Evolutionary conservation across 2,888 invertebrate genomes (phyloP).

Genomic region (Plagiodera versicolora): DNA sequence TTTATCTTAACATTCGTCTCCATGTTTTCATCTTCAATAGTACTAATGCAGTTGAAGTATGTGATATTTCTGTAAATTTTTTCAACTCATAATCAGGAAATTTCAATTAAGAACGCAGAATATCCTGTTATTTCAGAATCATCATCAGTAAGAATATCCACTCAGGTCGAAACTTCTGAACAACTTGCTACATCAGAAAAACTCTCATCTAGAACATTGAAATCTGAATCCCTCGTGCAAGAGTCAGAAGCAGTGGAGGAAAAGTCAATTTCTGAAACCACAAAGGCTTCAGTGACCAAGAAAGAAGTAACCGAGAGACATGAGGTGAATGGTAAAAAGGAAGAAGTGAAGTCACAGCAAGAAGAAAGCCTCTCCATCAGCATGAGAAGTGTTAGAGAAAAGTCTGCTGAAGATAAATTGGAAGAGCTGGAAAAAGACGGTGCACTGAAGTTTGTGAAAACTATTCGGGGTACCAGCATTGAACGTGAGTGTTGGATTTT

Average conservation of each 20-base stretch:
- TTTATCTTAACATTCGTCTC: too few relatives aligned
- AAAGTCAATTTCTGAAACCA: conserved; percentile 3
- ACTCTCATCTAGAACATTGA: conserved; percentile 24
- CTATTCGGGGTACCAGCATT: conserved; percentile 74
- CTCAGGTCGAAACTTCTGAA: conserved; percentile 30
- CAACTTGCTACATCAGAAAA: conserved; percentile 25
- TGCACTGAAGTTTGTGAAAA: conserved; percentile 72
- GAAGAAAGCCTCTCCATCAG: conserved; percentile 27
- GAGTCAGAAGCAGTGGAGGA: conserved; percentile 17
- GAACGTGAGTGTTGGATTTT: conserved; percentile 73
- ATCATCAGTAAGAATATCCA: conserved; percentile 34
- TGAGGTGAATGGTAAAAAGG: not conserved
- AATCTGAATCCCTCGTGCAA: conserved; percentile 27
- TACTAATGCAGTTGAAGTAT: too few relatives aligned
- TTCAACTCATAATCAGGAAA: too few relatives aligned
- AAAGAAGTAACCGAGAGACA: conserved; percentile 1
- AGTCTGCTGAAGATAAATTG: conserved; percentile 42
- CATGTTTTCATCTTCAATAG: too few relatives aligned
- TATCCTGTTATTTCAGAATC: conserved; percentile 26
- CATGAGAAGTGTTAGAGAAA: conserved; percentile 34
- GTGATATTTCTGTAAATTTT: too few relatives aligned
- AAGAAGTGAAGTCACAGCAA: conserved; percentile 8
- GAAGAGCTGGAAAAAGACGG: conserved; percentile 54
- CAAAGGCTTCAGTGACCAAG: not conserved
- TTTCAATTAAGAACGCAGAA: too few relatives aligned